Evolutionary conservation across 2,888 invertebrate genomes (phyloP).

Genomic region (Lucinisca nassula): DNA sequence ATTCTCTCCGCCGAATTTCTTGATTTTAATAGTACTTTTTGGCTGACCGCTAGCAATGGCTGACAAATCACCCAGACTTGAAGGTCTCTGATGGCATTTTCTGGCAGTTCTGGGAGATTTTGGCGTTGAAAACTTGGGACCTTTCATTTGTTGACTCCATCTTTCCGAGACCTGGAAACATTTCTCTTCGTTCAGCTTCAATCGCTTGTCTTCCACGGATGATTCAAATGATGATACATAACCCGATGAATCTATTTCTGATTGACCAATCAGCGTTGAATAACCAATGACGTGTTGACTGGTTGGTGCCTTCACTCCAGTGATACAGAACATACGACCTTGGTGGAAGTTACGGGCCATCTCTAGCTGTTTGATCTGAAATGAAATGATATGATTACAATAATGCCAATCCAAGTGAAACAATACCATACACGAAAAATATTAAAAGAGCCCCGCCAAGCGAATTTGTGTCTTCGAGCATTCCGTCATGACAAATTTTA

Average conservation of each 20-base stretch:
- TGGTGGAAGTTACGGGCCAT: not conserved
- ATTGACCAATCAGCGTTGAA: constrained; percentile 9
- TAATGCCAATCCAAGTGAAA: too few relatives aligned
- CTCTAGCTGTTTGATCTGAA: not conserved
- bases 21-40: constrained; percentile 5
- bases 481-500: too few relatives aligned
- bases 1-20: not conserved
- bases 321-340: constrained; percentile 63
- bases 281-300: not conserved
- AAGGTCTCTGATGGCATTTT: not conserved
- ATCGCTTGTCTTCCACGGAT: constrained; percentile 59
- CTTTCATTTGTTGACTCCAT: constrained; percentile 35
- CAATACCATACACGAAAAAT: too few relatives aligned
- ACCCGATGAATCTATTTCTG: constrained; percentile 63
- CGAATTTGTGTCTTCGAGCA: too few relatives aligned
- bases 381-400: too few relatives aligned
- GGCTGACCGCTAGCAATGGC: not conserved
- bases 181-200: constrained; percentile 58
- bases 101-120: constrained; percentile 17
- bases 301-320: constrained; percentile 33
- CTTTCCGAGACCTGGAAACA: constrained; percentile 61
- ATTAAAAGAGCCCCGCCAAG: too few relatives aligned
- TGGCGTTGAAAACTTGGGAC: constrained; percentile 62
- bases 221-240: constrained; percentile 67
- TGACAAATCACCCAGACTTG: not conserved